These are phyloP conservation scores for Sycophila texana DNA, from an alignment of 2,888 invertebrate species.

Conservation along the genomic window DNA sequence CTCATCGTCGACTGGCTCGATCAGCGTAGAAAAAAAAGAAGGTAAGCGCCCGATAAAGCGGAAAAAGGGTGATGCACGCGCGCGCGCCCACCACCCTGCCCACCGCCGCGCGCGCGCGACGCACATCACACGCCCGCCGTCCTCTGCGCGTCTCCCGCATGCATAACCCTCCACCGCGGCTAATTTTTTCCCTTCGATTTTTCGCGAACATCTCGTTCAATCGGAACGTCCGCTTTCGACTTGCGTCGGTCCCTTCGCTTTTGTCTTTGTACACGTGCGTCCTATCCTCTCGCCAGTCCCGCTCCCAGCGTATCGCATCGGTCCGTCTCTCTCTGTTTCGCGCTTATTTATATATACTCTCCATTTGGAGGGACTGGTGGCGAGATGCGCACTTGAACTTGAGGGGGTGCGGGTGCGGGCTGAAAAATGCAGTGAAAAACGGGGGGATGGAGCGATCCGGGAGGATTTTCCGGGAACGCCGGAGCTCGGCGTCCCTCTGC, in stretches of 20 bases:
- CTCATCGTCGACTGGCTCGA: not conserved
- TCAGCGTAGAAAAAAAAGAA: not conserved
- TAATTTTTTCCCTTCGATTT: too few species aligned
- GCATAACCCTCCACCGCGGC: not conserved
- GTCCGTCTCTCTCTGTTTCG: not conserved
- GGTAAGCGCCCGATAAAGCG: too few species aligned
- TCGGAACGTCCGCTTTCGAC: too few species aligned
- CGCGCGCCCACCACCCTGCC: conserved; percentile 1
- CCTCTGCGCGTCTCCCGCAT: not conserved
- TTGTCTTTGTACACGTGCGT: not conserved
- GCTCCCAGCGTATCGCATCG: not conserved
- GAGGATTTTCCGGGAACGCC: conserved; percentile 4
- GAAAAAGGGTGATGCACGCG: too few species aligned
- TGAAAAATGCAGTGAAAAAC: not conserved
- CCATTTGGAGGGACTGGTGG: not conserved
- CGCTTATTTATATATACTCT: conserved; percentile 2
- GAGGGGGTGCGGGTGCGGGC: too few species aligned
- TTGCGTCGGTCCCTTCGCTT: not conserved
- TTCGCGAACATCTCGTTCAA: too few species aligned
- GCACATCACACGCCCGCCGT: not conserved
- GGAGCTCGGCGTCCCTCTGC: conserved; percentile 44
- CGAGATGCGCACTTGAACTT: not conserved
- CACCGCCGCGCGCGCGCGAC: not conserved
- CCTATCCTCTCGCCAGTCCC: not conserved
- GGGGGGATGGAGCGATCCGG: not conserved